Conservation (phyloP, 2,113 vertebrate species). For the Pungitius pungitius region DNA sequence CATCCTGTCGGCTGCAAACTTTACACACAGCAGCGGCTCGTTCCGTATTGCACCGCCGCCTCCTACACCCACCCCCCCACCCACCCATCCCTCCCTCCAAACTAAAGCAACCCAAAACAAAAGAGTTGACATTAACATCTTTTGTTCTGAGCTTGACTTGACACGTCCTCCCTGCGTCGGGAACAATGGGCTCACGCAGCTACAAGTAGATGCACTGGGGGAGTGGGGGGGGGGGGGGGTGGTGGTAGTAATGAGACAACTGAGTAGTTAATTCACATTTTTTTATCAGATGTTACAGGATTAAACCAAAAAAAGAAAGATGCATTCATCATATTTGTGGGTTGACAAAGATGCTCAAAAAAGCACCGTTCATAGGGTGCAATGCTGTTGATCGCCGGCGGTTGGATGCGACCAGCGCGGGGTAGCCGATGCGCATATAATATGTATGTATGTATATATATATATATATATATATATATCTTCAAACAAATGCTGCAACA, state of each 20-base stretch:
- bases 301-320: constrained; percentile 16
- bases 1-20: constrained; percentile 29
- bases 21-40: constrained; percentile 29
- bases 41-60: neutral
- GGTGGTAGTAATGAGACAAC: constrained; percentile 18
- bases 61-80: too few species aligned
- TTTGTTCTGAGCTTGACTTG: constrained; percentile 40
- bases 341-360: constrained; percentile 9
- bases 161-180: constrained; percentile 7
- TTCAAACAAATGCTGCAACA: constrained; percentile 11
- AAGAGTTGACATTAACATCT: constrained; percentile 34
- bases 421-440: neutral
- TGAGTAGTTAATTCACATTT: neutral
- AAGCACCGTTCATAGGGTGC: neutral
- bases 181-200: constrained; percentile 26
- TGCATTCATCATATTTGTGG: neutral
- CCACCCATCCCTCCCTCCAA: constrained; percentile 1
- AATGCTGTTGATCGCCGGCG: constrained; percentile 1
- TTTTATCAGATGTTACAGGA: neutral
- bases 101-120: constrained; percentile 18
- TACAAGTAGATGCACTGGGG: constrained; percentile 9
- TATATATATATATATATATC: too few species aligned
- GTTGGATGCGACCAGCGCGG: neutral
- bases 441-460: neutral
- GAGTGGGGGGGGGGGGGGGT: neutral